Evolutionary conservation across 1,140 invertebrate genomes (phyloP), one percentile per base, ranked within the genome.

Genomic region (Ephestia elutella): DNA sequence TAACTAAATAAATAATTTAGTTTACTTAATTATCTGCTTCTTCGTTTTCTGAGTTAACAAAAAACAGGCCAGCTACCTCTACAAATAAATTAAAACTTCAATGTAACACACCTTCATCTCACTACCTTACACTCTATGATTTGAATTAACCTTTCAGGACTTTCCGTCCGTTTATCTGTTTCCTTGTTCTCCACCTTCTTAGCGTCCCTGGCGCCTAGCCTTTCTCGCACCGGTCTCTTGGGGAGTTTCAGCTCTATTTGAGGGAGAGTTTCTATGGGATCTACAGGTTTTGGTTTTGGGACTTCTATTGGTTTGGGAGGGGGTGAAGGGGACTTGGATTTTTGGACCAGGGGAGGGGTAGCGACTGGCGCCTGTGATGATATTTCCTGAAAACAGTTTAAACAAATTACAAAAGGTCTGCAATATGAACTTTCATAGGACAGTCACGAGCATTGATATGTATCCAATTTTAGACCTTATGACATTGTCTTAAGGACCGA

Each of bases 231-330:
- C 2, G 89, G 85, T 56, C 89, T 80, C 72, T 89, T 90, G 8
- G 87, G 89, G 10, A 90, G 75, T 59, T 89, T 88, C 11, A 90
- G 61, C 68, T 90, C 89, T 54, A 90, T 89, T 63, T 87, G 83
- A 0, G 89, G 87, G 25, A 90, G 63, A 4, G 57, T 70, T 56
- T 86, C 80, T 48, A 64, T 21, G 21, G 68, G 65, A 15, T 73
- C 70, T 57, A 71, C 73, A 1, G 60, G 51, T 48, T 32, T 13
- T 17, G 72, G 66, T 64, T 62, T 62, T 3, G 62, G 44, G 30
- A 49, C 49, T n/a, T 66, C 62, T 63, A 50, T 51, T 15, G 61
- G 55, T 49, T 59, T 65, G 9, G 57, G 50, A 44, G 64, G 58
- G 28, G 63, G 56, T 8, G 62, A 49, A 56, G 56, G 64, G 55